phyloP scores from a whole-genome alignment of 2,113 vertebrate species.

The Physeter macrocephalus region DNA sequence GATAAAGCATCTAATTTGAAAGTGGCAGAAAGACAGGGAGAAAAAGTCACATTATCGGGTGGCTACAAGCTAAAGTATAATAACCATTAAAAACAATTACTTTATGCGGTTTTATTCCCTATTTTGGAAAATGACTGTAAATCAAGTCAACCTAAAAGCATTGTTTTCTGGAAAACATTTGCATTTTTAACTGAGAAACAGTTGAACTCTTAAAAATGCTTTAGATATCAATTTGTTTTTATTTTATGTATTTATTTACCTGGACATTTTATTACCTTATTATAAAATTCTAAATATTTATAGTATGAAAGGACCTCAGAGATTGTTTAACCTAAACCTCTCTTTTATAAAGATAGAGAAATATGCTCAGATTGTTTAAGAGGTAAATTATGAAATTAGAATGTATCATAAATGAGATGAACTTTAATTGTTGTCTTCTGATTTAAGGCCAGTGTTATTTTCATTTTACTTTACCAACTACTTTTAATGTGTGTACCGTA shows the following conservation, averaged over 20 bases:
- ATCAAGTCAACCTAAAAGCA: constrained; percentile 27
- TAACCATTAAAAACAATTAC: constrained; percentile 55
- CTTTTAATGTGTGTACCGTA: background rate
- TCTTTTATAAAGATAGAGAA: background rate
- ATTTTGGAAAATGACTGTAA: constrained; percentile 50
- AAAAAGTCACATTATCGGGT: constrained; percentile 13
- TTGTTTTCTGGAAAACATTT: constrained; percentile 31
- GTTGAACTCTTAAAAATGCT: background rate
- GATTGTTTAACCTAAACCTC: background rate
- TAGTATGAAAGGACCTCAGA: background rate
- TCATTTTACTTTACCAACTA: background rate
- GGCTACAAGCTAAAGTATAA: constrained; percentile 25
- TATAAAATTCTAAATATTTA: background rate
- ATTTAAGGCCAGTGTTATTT: background rate
- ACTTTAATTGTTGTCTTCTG: background rate
- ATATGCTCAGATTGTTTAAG: background rate
- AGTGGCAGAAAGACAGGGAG: constrained; percentile 32
- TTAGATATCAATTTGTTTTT: background rate
- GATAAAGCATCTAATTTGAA: constrained; percentile 65
- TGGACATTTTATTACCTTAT: background rate
- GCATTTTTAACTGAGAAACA: constrained; percentile 2
- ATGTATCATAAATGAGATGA: background rate
- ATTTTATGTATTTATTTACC: background rate
- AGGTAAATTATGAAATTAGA: background rate
- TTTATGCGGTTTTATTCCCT: background rate